A percentile compares a stretch with the other conserved stretches of the same genome.
Evolutionary conservation across 2,113 vertebrate species (phyloP).

Genomic region (Steatornis caripensis): DNA sequence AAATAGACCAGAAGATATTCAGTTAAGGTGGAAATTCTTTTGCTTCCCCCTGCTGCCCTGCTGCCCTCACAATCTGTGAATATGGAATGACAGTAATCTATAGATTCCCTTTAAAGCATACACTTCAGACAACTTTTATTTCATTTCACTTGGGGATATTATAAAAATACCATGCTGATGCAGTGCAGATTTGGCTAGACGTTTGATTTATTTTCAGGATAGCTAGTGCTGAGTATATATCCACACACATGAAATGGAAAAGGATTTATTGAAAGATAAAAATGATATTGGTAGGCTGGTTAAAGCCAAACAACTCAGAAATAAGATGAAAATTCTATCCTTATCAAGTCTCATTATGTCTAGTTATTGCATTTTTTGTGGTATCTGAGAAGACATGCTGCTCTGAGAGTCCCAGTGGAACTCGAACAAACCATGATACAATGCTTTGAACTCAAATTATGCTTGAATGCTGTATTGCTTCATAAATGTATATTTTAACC

Average conservation of each 20-base stretch:
- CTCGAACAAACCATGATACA: neutral
- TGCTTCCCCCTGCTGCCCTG: neutral
- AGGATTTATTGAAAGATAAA: neutral
- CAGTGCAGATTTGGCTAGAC: neutral
- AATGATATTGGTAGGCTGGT: neutral
- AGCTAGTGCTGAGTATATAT: neutral
- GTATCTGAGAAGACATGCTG: neutral
- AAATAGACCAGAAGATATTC: neutral
- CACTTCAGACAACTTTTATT: neutral
- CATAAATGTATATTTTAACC: neutral
- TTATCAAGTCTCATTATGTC: neutral
- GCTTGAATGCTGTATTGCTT: neutral
- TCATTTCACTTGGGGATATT: neutral
- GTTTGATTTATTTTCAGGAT: neutral
- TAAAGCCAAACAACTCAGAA: neutral
- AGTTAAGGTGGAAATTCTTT: neutral
- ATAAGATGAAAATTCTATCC: neutral
- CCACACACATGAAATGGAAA: neutral
- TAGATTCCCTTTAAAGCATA: neutral
- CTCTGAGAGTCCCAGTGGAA: neutral
- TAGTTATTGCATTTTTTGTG: neutral
- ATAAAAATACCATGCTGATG: neutral
- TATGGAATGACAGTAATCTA: neutral
- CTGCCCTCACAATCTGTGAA: neutral
- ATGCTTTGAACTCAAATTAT: neutral